These are phyloP conservation scores for Paratrypauchen microcephalus DNA, from an alignment of 2,797 vertebrate genomes.

Conservation along the genomic window DNA sequence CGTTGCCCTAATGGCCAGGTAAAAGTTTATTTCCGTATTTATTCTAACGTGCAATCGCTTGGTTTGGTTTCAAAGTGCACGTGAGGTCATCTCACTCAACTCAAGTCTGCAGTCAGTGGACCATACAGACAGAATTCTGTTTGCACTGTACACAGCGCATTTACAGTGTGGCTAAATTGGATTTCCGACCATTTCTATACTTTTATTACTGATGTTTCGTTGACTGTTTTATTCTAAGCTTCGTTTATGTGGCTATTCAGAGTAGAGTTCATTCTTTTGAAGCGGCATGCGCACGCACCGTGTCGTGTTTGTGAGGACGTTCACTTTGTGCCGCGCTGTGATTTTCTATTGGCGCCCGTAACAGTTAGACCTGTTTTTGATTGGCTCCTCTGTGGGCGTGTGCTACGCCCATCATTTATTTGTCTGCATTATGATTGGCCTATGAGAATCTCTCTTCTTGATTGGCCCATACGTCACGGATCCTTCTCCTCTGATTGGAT, in stretches of 20 bases:
- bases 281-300: constrained; percentile 20
- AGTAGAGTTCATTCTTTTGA: neutral
- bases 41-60: constrained; percentile 6
- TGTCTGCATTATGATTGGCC: constrained; percentile 55
- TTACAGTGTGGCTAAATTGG: neutral
- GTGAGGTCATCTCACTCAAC: constrained; percentile 44
- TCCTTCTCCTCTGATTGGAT: constrained; percentile 55
- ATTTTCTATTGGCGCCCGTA: constrained; percentile 79
- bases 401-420: constrained; percentile 32
- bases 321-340: constrained; percentile 79
- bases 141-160: neutral
- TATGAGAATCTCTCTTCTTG: fast-evolving
- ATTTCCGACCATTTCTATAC: neutral
- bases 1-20: neutral
- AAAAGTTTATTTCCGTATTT: neutral
- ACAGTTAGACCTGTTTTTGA: constrained; percentile 25
- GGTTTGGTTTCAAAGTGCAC: constrained; percentile 25
- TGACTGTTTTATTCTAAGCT: neutral
- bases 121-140: constrained; percentile 5
- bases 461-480: constrained; percentile 45
- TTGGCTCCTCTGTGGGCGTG: constrained; percentile 79
- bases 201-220: neutral
- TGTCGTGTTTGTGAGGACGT: constrained; percentile 32
- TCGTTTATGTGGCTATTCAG: neutral
- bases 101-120: constrained; percentile 31